Percentiles rank a stretch among this genome's conserved stretches.
Evolutionary conservation across 64 coral and sea anemone species (phyloP).

Genomic region (Dendrophyllia cribrosa): DNA sequence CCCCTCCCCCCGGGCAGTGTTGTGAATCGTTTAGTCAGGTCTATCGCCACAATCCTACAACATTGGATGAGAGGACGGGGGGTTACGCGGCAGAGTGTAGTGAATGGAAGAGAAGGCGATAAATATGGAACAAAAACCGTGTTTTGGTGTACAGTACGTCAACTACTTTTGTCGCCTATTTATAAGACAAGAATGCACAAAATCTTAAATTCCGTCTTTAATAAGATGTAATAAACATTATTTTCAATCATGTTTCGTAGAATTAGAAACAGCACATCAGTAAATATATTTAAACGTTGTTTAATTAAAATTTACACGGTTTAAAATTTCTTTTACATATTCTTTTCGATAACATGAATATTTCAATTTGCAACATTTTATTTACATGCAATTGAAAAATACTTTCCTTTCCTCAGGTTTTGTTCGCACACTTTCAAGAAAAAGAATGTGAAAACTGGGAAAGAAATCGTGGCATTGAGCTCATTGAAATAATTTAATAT

Average conservation of each 20-base stretch:
- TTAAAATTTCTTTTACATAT: background rate
- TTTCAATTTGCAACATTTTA: background rate
- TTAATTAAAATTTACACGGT: background rate
- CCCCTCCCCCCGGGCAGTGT: too few species aligned
- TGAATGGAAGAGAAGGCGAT: too few species aligned
- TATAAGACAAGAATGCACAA: too few species aligned
- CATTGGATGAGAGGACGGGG: too few species aligned
- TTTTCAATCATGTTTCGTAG: background rate
- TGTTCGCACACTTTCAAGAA: background rate
- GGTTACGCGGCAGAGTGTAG: too few species aligned
- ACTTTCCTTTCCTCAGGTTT: background rate
- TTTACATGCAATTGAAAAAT: constrained; percentile 1
- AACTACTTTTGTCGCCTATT: too few species aligned
- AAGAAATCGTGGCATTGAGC: background rate
- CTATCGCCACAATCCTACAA: too few species aligned
- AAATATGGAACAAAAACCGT: too few species aligned
- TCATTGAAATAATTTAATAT: background rate
- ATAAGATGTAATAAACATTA: background rate
- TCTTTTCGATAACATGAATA: background rate
- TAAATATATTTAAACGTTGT: background rate
- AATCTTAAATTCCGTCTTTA: background rate
- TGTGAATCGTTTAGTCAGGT: too few species aligned
- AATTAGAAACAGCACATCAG: background rate
- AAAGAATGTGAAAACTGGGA: background rate
- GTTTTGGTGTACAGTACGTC: too few species aligned